Percentiles rank a stretch among this genome's conserved stretches.
Evolutionary conservation across 2,888 invertebrate species (phyloP).

Genomic region (Ormyrus labotus): DNA sequence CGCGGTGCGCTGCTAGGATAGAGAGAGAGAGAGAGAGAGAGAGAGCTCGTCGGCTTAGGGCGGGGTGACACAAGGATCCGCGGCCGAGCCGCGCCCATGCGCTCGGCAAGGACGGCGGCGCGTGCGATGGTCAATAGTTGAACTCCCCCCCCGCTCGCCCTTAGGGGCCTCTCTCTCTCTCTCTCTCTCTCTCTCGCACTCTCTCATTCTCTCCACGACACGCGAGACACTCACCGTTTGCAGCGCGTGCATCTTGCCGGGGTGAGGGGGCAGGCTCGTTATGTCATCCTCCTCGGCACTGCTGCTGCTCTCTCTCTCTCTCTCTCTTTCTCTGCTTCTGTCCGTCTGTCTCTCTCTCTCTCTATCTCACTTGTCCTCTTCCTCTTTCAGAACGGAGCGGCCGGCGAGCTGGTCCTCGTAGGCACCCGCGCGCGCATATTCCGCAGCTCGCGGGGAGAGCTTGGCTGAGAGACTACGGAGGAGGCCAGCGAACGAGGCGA

Average conservation of each 20-base stretch:
- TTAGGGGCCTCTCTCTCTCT: slow-evolving; percentile 20
- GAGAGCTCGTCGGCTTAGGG: slow-evolving; percentile 45
- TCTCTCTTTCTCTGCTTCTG: neutral
- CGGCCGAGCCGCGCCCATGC: slow-evolving; percentile 64
- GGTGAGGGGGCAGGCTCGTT: neutral
- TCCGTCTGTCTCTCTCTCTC: neutral
- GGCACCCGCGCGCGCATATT: neutral
- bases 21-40: neutral
- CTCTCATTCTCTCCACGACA: neutral
- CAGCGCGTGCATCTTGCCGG: neutral
- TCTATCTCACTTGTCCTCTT: neutral
- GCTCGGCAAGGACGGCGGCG: slow-evolving; percentile 58
- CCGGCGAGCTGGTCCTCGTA: neutral
- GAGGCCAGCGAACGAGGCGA: neutral
- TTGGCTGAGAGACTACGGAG: neutral
- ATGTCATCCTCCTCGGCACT: neutral
- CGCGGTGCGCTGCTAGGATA: too few species aligned
- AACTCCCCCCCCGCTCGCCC: slow-evolving; percentile 5
- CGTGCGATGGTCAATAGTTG: slow-evolving; percentile 55
- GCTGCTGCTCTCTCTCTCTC: neutral
- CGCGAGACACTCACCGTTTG: neutral
- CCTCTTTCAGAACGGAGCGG: too few species aligned
- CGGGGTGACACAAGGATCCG: slow-evolving; percentile 57
- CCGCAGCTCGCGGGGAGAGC: neutral
- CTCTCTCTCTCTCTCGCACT: neutral